Evolutionary conservation across 2,888 invertebrate genomes (phyloP).

Genomic region (Drosophila phalerata): DNA sequence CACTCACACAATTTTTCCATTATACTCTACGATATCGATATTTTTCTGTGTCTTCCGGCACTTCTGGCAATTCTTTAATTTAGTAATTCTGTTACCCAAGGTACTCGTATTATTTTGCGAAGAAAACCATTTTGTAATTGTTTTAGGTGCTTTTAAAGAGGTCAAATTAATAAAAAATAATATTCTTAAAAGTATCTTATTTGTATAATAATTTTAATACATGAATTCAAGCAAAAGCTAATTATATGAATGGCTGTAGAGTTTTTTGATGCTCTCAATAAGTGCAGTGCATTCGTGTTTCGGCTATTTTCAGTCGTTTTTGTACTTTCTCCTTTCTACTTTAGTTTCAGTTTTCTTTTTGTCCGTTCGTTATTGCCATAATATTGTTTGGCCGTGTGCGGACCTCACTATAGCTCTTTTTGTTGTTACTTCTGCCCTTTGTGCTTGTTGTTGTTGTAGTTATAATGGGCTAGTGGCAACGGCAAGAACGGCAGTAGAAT

Average conservation of each 20-base stretch:
- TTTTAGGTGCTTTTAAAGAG: neutral
- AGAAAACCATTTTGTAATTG: neutral
- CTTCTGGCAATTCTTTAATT: too few species aligned
- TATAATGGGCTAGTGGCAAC: slow-evolving; percentile 57
- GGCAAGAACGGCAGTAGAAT: slow-evolving; percentile 45
- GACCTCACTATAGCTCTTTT: slow-evolving; percentile 38
- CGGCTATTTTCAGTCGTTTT: slow-evolving; percentile 21
- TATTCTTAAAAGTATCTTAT: neutral
- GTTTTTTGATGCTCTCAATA: too few species aligned
- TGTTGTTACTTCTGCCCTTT: slow-evolving; percentile 37
- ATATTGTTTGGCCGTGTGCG: slow-evolving; percentile 68
- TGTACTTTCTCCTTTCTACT: neutral
- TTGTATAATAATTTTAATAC: too few species aligned
- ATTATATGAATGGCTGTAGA: too few species aligned
- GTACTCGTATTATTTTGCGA: neutral
- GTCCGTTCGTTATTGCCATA: slow-evolving; percentile 68
- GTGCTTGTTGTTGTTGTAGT: slow-evolving; percentile 40
- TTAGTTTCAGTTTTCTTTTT: slow-evolving; percentile 58
- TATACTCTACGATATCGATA: slow-evolving; percentile 12
- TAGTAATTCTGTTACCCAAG: neutral
- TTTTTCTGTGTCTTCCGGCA: neutral
- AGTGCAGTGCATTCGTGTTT: slow-evolving; percentile 19
- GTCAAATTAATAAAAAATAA: neutral
- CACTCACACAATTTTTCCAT: slow-evolving; percentile 6
- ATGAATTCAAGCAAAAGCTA: too few species aligned